Conservation (phyloP, 2,797 vertebrate species). For the Sphenopsis melanotis region DNA sequence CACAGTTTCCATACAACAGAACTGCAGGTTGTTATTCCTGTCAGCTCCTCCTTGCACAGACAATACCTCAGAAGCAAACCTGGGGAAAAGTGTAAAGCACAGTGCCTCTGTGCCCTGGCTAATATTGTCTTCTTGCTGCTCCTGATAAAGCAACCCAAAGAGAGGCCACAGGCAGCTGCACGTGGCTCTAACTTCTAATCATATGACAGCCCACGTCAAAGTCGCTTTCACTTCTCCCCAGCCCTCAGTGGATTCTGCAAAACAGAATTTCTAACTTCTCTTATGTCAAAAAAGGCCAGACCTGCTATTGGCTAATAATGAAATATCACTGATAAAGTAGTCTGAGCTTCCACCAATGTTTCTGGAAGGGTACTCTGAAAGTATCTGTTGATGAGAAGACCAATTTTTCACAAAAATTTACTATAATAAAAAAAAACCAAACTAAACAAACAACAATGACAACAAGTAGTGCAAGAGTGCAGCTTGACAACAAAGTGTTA, state of each 20-base stretch:
- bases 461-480: slow-evolving; percentile 2
- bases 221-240: neutral
- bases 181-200: neutral
- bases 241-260: neutral
- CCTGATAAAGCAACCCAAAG: neutral
- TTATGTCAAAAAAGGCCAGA: neutral
- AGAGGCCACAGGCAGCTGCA: neutral
- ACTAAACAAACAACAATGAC: slow-evolving; percentile 4
- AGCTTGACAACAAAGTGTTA: slow-evolving; percentile 44
- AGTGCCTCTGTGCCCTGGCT: neutral
- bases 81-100: neutral
- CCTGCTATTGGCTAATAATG: neutral
- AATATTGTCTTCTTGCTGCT: neutral
- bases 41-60: neutral
- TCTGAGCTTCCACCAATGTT: neutral
- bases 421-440: neutral
- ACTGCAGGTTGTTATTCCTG: neutral
- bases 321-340: neutral
- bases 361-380: neutral
- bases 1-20: neutral
- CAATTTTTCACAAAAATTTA: neutral
- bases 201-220: neutral
- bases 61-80: neutral
- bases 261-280: neutral
- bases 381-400: neutral